Conservation (phyloP, 2,797 vertebrate genomes). For the Channa striata region DNA sequence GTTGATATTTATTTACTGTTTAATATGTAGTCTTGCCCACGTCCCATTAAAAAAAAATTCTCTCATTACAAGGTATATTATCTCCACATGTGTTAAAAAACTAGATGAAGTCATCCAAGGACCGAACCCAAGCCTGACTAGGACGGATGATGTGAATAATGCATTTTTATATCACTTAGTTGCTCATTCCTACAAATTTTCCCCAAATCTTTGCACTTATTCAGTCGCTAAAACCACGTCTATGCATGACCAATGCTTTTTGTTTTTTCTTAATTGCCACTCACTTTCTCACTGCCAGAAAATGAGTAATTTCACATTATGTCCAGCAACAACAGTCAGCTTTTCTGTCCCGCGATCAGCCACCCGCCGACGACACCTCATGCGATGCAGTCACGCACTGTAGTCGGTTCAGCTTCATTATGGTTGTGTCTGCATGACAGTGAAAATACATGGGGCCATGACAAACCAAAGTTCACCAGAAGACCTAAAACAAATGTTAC, state of each 20-base stretch:
- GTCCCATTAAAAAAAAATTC: background rate
- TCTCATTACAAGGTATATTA: slow-evolving; percentile 15
- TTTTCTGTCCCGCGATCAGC: slow-evolving; percentile 45
- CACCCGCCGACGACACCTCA: slow-evolving; percentile 45
- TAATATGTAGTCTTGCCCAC: slow-evolving; percentile 16
- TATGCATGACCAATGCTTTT: slow-evolving; percentile 61
- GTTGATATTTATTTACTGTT: slow-evolving; percentile 47
- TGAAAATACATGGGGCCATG: slow-evolving; percentile 73
- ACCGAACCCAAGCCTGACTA: slow-evolving; percentile 35
- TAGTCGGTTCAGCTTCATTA: slow-evolving; percentile 52
- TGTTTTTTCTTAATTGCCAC: background rate
- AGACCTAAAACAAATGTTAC: slow-evolving; percentile 41
- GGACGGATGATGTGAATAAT: slow-evolving; percentile 67
- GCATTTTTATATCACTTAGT: slow-evolving; percentile 50
- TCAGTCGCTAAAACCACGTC: slow-evolving; percentile 26
- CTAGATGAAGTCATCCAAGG: slow-evolving; percentile 24
- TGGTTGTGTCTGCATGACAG: slow-evolving; percentile 92
- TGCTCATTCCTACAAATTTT: slow-evolving; percentile 49
- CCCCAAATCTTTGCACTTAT: slow-evolving; percentile 43
- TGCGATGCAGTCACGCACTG: slow-evolving; percentile 38
- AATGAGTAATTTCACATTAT: slow-evolving; percentile 38
- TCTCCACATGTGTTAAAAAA: slow-evolving; percentile 29
- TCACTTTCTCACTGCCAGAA: slow-evolving; percentile 22
- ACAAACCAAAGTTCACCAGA: slow-evolving; percentile 41
- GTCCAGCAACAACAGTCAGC: slow-evolving; percentile 38